Base-by-base conservation (phyloP, 2,888 invertebrate genomes). In the Cremastinae sp. region DNA sequence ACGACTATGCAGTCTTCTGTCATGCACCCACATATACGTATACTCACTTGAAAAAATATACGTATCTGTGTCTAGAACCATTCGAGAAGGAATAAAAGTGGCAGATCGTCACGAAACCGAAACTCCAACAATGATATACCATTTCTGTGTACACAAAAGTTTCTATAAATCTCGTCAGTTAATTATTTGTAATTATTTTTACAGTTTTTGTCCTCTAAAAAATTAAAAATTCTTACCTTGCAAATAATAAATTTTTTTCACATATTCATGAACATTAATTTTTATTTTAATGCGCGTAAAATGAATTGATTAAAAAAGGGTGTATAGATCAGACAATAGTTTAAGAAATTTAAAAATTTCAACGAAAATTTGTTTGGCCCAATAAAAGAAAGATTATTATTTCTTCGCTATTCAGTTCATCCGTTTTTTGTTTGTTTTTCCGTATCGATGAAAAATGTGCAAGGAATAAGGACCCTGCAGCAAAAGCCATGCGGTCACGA, bases 71-170 rank as follows among this genome's bases (percentile, higher is more conserved):
- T 65, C 39, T 14, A 53, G 28, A 37, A 10, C n/a, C 28, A 45
- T 69, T 71, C 9, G 74, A 49, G 62, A 55, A 45, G 22, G 56
- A 49, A 64, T 51, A 45, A 66, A 55, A 58, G 62, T 43, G 62
- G 62, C 58, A 45, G 66, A 58, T 74, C 74, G 64, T 76, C 75
- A 74, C 74, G 75, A 76, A 79, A 35, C 56, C 61, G 61, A 43
- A 78, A 83, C 81, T 83, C 83, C 2, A 2, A 82, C 80, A 83
- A 84, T 78, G 79, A 82, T 80, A 77, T 80, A 80, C 80, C 80
- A 81, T 84, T 78, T 80, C 66, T 62, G 78, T 64, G 64, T 12
- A 49, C 22, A 9, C 14, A 10, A 2, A 20, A 39, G 14, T 81
- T 83, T 82, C 79, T 82, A 82, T 83, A 82, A 82, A 84, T 83